phyloP scores from a whole-genome alignment of 2,113 vertebrate genomes.

The Notechis scutatus region DNA sequence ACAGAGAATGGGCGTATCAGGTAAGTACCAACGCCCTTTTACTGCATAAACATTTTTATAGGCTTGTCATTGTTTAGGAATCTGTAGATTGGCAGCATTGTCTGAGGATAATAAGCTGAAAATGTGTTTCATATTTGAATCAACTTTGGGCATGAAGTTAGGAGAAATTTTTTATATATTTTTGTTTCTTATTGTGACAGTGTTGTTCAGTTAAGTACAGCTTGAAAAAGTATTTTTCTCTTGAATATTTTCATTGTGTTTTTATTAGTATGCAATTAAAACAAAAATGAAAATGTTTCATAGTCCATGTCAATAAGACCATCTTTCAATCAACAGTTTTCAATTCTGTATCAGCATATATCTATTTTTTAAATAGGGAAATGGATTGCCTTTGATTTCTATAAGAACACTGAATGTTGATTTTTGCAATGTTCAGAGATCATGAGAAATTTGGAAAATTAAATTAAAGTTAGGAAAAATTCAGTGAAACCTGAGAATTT shows the following conservation, averaged over 20 bases:
- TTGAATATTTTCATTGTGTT: slow-evolving; percentile 7
- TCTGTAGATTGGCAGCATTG: slow-evolving; percentile 28
- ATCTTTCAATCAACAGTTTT: slow-evolving; percentile 2
- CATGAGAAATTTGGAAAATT: not conserved
- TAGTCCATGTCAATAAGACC: not conserved
- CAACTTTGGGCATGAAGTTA: slow-evolving; percentile 20
- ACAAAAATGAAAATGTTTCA: slow-evolving; percentile 14
- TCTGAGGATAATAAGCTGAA: slow-evolving; percentile 51
- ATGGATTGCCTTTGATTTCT: slow-evolving; percentile 15
- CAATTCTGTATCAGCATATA: not conserved
- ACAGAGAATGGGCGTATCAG: too few relatives aligned
- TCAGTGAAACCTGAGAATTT: not conserved
- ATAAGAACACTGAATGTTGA: not conserved
- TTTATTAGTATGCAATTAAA: not conserved
- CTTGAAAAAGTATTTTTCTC: slow-evolving; percentile 36
- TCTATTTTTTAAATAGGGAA: not conserved
- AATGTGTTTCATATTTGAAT: slow-evolving; percentile 50
- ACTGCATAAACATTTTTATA: slow-evolving; percentile 20
- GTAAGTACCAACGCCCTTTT: not conserved
- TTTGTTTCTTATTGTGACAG: not conserved
- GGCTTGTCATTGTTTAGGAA: slow-evolving; percentile 52
- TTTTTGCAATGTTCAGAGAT: not conserved
- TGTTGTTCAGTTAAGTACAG: slow-evolving; percentile 43
- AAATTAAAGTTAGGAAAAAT: not conserved
- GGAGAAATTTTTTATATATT: slow-evolving; percentile 7